Evolutionary conservation across 2,888 invertebrate genomes (phyloP).

Genomic region (Plebejus argus): DNA sequence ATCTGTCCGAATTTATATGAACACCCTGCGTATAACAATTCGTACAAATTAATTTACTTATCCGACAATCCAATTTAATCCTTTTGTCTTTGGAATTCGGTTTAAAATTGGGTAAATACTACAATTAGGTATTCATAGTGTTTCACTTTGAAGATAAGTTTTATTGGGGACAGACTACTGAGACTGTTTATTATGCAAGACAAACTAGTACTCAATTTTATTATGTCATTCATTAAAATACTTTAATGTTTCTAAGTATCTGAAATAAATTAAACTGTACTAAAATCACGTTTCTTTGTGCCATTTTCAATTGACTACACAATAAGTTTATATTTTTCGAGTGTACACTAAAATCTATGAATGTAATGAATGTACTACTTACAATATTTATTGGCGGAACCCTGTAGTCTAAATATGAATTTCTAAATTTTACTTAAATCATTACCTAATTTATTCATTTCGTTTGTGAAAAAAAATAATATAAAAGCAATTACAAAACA

Average conservation of each 20-base stretch:
- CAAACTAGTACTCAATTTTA: not conserved
- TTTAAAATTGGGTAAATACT: slow-evolving; percentile 26
- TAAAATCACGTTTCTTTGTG: too few relatives aligned
- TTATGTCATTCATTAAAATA: not conserved
- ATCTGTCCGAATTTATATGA: slow-evolving; percentile 8
- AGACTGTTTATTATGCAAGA: slow-evolving; percentile 9
- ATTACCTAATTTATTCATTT: too few relatives aligned
- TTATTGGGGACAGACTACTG: not conserved
- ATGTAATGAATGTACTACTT: too few relatives aligned
- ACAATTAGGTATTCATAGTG: slow-evolving; percentile 25
- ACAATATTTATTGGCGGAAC: too few relatives aligned
- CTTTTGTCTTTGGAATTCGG: slow-evolving; percentile 15
- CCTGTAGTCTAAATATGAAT: too few relatives aligned
- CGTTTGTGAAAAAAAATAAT: too few relatives aligned
- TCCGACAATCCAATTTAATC: slow-evolving; percentile 24
- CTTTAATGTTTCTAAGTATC: not conserved
- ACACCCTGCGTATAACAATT: not conserved
- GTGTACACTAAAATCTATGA: too few relatives aligned
- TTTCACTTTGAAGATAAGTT: slow-evolving; percentile 23
- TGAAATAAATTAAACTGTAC: not conserved
- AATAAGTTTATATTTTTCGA: too few relatives aligned
- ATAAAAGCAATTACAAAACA: too few relatives aligned
- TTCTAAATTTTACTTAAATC: too few relatives aligned
- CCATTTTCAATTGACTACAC: too few relatives aligned
- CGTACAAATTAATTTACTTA: slow-evolving; percentile 18